These are phyloP conservation scores for Actinia equina DNA, from an alignment of 64 coral and sea anemone species.

Conservation along the genomic window DNA sequence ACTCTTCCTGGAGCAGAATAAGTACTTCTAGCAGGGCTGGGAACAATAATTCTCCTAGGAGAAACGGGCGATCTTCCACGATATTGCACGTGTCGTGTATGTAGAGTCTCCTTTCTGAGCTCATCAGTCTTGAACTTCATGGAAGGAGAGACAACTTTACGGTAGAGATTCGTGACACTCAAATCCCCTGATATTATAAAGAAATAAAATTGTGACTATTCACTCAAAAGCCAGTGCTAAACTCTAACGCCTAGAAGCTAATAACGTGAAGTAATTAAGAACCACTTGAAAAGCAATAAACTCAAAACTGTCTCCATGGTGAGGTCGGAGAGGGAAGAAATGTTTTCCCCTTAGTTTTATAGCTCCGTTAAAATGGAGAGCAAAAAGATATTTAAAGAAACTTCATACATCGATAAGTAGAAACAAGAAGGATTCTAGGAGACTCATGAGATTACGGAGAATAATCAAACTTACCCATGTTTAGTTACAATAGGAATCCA, in stretches of 20 bases:
- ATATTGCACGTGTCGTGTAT: constrained; percentile 33
- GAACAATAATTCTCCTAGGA: neutral
- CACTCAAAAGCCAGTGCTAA: neutral
- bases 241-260: neutral
- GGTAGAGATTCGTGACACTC: constrained; percentile 29
- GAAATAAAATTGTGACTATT: neutral
- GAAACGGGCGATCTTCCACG: constrained; percentile 36
- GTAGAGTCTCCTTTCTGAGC: constrained; percentile 24
- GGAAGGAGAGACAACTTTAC: constrained; percentile 52
- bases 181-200: constrained; percentile 17
- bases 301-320: neutral
- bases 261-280: neutral
- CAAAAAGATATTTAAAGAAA: neutral
- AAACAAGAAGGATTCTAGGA: neutral
- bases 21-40: constrained; percentile 21
- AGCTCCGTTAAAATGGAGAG: neutral
- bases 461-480: constrained; percentile 26
- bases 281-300: neutral
- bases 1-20: constrained; percentile 26
- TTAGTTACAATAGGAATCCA: constrained; percentile 4
- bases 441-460: neutral
- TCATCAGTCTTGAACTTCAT: constrained; percentile 44
- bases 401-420: neutral
- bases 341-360: neutral
- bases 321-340: neutral